phyloP scores from a whole-genome alignment of 2,797 vertebrate genomes.

The Siniperca scherzeri region DNA sequence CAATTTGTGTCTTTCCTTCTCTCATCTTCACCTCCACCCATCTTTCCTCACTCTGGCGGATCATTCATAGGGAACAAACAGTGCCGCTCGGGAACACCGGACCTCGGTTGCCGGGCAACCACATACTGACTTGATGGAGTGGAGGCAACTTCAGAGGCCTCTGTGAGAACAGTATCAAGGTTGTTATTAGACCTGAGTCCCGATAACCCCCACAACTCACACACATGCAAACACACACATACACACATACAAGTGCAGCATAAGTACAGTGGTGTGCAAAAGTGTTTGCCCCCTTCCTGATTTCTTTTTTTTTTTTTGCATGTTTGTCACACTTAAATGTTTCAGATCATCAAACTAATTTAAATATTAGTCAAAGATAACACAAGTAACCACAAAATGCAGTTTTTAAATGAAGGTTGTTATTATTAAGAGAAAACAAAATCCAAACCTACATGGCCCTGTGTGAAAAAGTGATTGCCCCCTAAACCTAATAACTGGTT shows the following conservation, averaged over 20 bases:
- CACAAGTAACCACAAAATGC: too few species aligned
- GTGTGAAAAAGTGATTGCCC: too few species aligned
- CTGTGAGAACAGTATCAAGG: slow-evolving; percentile 82
- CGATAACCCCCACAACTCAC: slow-evolving; percentile 55
- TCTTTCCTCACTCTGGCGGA: slow-evolving; percentile 78
- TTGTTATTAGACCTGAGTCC: slow-evolving; percentile 83
- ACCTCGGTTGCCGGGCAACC: slow-evolving; percentile 88
- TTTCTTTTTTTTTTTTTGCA: too few species aligned
- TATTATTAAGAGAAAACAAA: too few species aligned
- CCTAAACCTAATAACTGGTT: too few species aligned
- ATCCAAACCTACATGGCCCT: too few species aligned
- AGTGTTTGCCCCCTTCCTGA: too few species aligned
- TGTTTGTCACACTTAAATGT: too few species aligned
- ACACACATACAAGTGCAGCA: neutral
- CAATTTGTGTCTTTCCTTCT: slow-evolving; percentile 88
- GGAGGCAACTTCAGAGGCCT: slow-evolving; percentile 85
- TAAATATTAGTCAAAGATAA: too few species aligned
- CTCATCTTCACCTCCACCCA: slow-evolving; percentile 78
- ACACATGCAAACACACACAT: neutral
- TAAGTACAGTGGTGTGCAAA: neutral
- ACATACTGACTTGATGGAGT: slow-evolving; percentile 86
- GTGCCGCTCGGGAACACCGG: slow-evolving; percentile 85
- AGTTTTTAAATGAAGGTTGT: too few species aligned
- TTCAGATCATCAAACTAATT: too few species aligned
- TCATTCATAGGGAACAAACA: slow-evolving; percentile 87